phyloP scores from a whole-genome alignment of 30 jellyfish, hydroid and myxozoan genomes.

The Pelagia noctiluca region DNA sequence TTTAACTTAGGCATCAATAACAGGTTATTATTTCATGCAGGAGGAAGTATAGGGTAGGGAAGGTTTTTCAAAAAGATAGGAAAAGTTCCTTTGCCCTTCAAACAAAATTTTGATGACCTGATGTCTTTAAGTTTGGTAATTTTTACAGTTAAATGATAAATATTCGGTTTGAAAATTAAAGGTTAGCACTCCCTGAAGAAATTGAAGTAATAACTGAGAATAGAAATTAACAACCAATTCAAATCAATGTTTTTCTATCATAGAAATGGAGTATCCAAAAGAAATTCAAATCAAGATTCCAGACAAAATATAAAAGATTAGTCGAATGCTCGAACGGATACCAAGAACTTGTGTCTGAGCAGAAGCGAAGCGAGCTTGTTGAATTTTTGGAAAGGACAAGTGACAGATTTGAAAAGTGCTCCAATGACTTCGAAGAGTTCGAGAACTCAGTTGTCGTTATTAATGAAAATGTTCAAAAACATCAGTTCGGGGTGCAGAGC shows the following conservation, averaged over 20 bases:
- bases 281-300: slow-evolving; percentile 68
- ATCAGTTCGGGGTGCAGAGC: slow-evolving; percentile 10
- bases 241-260: not conserved
- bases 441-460: slow-evolving; percentile 3
- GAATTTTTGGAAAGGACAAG: slow-evolving; percentile 9
- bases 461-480: slow-evolving; percentile 11
- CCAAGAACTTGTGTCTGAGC: slow-evolving; percentile 18
- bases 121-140: not conserved
- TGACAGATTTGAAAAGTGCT: slow-evolving; percentile 33
- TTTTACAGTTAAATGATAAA: not conserved
- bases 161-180: not conserved
- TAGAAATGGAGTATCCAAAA: slow-evolving; percentile 81
- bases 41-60: no score
- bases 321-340: slow-evolving; percentile 36
- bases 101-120: not conserved
- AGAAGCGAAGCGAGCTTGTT: not conserved
- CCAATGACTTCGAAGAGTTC: slow-evolving; percentile 32
- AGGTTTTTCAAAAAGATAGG: no score
- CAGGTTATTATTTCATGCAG: no score
- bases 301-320: slow-evolving; percentile 40
- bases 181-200: not conserved
- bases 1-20: no score
- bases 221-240: no score
- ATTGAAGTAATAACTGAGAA: not conserved
- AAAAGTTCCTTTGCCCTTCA: not conserved